Evolutionary conservation across 2,797 vertebrate genomes (phyloP), one percentile per base, ranked within the genome.

Genomic region (Spinus olivaceus): DNA sequence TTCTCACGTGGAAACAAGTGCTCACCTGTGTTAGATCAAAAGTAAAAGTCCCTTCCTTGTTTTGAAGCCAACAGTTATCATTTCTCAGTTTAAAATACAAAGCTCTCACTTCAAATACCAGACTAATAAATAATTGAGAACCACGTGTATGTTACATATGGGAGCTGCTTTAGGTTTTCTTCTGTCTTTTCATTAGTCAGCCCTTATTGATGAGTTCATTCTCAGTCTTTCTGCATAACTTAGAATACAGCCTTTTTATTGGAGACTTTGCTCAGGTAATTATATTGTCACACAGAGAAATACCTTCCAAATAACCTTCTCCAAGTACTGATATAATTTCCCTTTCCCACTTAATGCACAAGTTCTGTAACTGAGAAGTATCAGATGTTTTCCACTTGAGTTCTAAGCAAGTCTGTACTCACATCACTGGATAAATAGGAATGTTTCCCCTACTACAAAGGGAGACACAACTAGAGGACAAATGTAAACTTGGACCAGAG

Each of bases 401-500:
- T 18, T 67, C 57, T 90, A 30, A 65, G 44, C 42, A 64, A 60
- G 46, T 64, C 71, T 78, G 13, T 50, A 14, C 0, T 0, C 17
- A 9, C 2, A 3, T 41, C 23, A 14, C 28, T 67, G 60, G 42
- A 64, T 53, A 79, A 56, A 66, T 4, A 8, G 49, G 67, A 93
- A 74, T 33, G 32, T 44, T 77, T 95, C 35, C 33, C 4, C 21
- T 74, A 9, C 67, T 79, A 30, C 49, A 77, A 71, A 53, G 32
- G 37, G 35, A 91, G 49, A 44, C 57, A 49, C n/a, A 57, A 63
- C 49, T 32, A 49, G 50, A 87, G 79, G 86, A 91, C 53, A 93
- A 85, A 71, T 49, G 39, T 61, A 89, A 95, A 81, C n/a, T 57
- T 85, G 76, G 50, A 28, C 60, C 27, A 67, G 71, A 86, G 71